A percentile compares a stretch with the other conserved stretches of the same genome.
phyloP scores from a whole-genome alignment of 2,888 invertebrate genomes.

The Euzophera pinguis region DNA sequence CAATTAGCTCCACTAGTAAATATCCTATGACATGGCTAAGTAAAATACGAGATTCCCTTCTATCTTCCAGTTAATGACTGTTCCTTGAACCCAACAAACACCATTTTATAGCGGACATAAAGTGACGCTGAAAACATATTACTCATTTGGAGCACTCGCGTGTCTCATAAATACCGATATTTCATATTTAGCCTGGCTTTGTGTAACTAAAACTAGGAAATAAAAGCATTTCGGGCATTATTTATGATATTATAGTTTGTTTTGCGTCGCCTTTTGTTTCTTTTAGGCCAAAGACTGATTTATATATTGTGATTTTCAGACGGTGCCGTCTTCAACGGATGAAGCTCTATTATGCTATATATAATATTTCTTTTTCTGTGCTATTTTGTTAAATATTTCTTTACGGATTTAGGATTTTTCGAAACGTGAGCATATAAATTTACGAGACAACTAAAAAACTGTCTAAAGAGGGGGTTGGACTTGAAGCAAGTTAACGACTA shows the following conservation, averaged over 20 bases:
- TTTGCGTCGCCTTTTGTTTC: constrained; percentile 10
- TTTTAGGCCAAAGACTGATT: constrained; percentile 2
- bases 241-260: constrained; percentile 15
- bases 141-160: constrained; percentile 50
- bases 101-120: constrained; percentile 48
- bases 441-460: too few relatives aligned
- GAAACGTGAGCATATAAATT: too few relatives aligned
- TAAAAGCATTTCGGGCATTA: constrained; percentile 21
- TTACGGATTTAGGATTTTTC: too few relatives aligned
- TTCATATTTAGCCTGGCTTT: constrained; percentile 40
- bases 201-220: constrained; percentile 24
- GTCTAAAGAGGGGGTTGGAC: too few relatives aligned
- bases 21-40: constrained; percentile 15
- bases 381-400: too few relatives aligned
- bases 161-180: constrained; percentile 46
- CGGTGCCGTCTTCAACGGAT: neutral
- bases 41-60: constrained; percentile 21
- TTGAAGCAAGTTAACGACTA: too few relatives aligned
- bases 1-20: constrained; percentile 13
- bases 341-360: neutral
- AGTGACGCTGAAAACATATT: constrained; percentile 54
- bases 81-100: constrained; percentile 45
- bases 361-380: neutral
- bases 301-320: neutral
- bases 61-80: constrained; percentile 37